phyloP scores from a whole-genome alignment of 2,797 vertebrate species.

The Diplodus puntazzo region DNA sequence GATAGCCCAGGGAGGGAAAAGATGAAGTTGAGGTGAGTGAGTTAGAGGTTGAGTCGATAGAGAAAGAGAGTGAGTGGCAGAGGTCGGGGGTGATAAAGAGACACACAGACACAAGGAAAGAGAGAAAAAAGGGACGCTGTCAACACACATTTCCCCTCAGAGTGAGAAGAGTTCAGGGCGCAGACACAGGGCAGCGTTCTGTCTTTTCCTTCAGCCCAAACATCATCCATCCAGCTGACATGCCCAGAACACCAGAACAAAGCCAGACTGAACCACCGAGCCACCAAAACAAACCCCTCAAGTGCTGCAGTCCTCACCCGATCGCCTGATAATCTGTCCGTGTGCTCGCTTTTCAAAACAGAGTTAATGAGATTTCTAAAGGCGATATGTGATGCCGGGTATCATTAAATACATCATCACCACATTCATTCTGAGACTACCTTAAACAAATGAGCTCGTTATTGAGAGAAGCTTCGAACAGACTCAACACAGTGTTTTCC shows the following conservation, averaged over 20 bases:
- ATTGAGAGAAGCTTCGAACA: slow-evolving; percentile 16
- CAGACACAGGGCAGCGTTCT: slow-evolving; percentile 59
- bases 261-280: slow-evolving; percentile 40
- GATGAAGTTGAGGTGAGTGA: not conserved
- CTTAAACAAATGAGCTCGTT: slow-evolving; percentile 52
- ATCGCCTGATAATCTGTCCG: slow-evolving; percentile 15
- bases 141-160: slow-evolving; percentile 65
- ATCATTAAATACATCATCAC: slow-evolving; percentile 32
- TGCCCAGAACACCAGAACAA: slow-evolving; percentile 63
- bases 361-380: slow-evolving; percentile 38
- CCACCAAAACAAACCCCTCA: slow-evolving; percentile 36
- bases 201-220: slow-evolving; percentile 67
- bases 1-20: not conserved
- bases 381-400: slow-evolving; percentile 16
- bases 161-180: slow-evolving; percentile 61
- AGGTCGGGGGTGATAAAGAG: slow-evolving; percentile 48
- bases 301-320: not conserved
- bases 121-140: slow-evolving; percentile 61
- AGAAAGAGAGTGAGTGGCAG: slow-evolving; percentile 27
- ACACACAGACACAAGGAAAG: slow-evolving; percentile 39
- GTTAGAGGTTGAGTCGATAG: slow-evolving; percentile 27
- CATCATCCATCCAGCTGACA: slow-evolving; percentile 69
- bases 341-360: slow-evolving; percentile 24
- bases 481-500: slow-evolving; percentile 5
- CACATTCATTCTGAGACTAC: slow-evolving; percentile 23